phyloP scores from a whole-genome alignment of 2,113 vertebrate species.

The Ursus arctos region DNA sequence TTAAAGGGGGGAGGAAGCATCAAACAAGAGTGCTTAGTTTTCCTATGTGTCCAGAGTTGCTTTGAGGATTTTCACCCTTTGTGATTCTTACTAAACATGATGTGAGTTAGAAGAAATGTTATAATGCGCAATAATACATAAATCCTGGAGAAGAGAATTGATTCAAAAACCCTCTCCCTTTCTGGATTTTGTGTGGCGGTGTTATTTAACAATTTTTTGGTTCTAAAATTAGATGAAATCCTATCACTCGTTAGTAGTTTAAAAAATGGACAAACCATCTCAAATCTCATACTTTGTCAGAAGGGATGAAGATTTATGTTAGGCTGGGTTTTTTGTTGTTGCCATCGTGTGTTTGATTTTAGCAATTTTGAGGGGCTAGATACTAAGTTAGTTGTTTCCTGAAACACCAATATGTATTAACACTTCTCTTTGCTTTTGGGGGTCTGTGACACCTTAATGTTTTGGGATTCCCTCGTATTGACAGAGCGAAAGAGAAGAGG shows the following conservation, averaged over 20 bases:
- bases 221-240: background rate
- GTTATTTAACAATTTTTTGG: background rate
- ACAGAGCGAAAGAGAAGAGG: background rate
- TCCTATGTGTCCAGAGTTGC: background rate
- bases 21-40: background rate
- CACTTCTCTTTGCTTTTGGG: background rate
- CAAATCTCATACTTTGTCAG: background rate
- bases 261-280: background rate
- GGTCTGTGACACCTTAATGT: background rate
- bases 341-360: background rate
- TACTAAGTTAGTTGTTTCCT: background rate
- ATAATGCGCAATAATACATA: background rate
- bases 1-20: too few species aligned
- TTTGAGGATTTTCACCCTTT: background rate
- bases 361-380: background rate
- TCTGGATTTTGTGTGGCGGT: background rate
- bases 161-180: background rate
- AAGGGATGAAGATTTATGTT: background rate
- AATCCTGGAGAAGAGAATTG: background rate
- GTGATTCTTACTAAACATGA: background rate
- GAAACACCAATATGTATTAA: background rate
- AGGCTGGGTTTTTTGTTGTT: background rate
- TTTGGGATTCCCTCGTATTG: background rate
- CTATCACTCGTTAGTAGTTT: background rate
- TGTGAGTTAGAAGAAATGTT: conserved; percentile 14